Conservation (phyloP, 2,113 vertebrate genomes). For the Sigmodon hispidus region DNA sequence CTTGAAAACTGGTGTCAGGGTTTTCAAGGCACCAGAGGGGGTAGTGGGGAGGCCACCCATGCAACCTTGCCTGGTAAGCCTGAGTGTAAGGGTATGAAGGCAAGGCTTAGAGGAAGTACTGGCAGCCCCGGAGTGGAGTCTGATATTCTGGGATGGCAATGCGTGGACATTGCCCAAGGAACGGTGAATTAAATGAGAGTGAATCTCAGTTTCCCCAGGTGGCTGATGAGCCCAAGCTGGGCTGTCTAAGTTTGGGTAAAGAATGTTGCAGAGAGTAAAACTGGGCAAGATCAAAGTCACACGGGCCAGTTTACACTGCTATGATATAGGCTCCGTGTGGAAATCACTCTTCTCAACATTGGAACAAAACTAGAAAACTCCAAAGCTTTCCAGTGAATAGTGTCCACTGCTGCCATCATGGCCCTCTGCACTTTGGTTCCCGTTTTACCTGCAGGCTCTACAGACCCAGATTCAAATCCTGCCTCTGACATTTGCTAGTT, state of each 20-base stretch:
- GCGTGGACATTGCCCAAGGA: accelerated
- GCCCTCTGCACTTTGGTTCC: not conserved
- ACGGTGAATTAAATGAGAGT: not conserved
- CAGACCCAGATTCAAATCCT: not conserved
- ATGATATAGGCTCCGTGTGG: accelerated
- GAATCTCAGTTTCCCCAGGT: not conserved
- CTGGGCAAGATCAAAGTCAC: not conserved
- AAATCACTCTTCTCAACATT: not conserved
- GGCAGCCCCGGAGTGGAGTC: not conserved
- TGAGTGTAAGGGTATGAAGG: not conserved
- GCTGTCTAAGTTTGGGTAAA: not conserved
- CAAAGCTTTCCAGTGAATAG: not conserved
- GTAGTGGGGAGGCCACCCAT: not conserved
- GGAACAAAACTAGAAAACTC: not conserved
- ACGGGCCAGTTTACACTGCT: accelerated
- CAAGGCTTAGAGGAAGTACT: not conserved
- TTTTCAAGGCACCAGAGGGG: not conserved
- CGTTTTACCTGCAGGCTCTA: not conserved
- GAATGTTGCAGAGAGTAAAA: not conserved
- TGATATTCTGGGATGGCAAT: not conserved
- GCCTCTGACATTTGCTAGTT: not conserved
- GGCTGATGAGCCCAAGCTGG: not conserved
- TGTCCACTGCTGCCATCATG: accelerated
- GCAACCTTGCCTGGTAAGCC: accelerated
- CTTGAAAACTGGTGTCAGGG: not conserved